Conservation (phyloP, 2,797 vertebrate species). For the Channa striata region DNA sequence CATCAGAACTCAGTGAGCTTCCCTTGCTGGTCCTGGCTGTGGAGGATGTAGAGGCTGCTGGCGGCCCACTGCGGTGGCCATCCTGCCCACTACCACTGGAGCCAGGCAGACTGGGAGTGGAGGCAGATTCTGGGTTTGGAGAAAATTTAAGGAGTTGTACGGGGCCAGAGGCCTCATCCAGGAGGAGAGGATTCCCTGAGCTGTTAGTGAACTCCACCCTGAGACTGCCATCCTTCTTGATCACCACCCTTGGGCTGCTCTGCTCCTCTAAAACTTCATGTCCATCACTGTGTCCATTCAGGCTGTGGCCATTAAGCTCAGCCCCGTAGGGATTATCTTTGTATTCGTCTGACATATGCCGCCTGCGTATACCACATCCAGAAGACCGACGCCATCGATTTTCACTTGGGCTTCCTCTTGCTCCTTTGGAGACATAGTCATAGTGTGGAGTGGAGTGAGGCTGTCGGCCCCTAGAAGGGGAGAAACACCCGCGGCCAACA, state of each 20-base stretch:
- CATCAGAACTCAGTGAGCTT: conserved; percentile 93
- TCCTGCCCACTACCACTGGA: conserved; percentile 77
- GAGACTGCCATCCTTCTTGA: conserved; percentile 92
- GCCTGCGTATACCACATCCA: conserved; percentile 74
- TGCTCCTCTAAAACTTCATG: conserved; percentile 80
- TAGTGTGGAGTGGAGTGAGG: conserved; percentile 86
- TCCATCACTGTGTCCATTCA: conserved; percentile 83
- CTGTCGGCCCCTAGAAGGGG: conserved; percentile 89
- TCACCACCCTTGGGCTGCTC: conserved; percentile 92
- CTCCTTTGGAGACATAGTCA: conserved; percentile 83
- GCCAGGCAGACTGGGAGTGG: conserved; percentile 79
- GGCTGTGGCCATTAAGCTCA: conserved; percentile 81
- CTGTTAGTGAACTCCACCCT: conserved; percentile 94
- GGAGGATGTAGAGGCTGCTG: conserved; percentile 83
- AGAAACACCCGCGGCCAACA: conserved; percentile 90
- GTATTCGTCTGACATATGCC: conserved; percentile 81
- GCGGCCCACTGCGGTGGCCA: conserved; percentile 70
- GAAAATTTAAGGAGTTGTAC: conserved; percentile 96
- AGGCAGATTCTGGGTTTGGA: conserved; percentile 84
- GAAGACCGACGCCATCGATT: conserved; percentile 68
- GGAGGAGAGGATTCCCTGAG: conserved; percentile 74
- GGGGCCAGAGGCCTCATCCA: conserved; percentile 84
- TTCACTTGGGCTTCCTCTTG: conserved; percentile 70
- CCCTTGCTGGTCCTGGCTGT: conserved; percentile 92
- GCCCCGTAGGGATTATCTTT: conserved; percentile 79